These are phyloP conservation scores for Regulus satrapa DNA, from an alignment of 2,113 vertebrate genomes.

Conservation along the genomic window DNA sequence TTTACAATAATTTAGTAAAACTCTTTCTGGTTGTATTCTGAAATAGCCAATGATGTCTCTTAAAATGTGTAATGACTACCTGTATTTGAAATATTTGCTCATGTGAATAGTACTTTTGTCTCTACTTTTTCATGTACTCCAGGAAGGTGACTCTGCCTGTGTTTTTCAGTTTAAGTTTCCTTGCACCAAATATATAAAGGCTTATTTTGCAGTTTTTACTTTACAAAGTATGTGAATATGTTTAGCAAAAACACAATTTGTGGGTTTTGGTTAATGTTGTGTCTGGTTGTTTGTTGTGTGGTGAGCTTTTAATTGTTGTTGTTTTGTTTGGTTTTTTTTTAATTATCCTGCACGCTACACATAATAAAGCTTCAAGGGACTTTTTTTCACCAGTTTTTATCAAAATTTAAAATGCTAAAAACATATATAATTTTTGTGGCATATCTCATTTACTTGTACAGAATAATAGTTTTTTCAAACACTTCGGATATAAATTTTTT, in stretches of 20 bases:
- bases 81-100: not conserved
- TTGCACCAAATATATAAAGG: not conserved
- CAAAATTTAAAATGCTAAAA: not conserved
- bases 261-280: not conserved
- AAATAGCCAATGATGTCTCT: not conserved
- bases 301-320: not conserved
- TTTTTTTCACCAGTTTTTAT: not conserved
- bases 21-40: not conserved
- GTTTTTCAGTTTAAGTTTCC: not conserved
- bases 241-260: too few species aligned
- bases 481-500: not conserved
- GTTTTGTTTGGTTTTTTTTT: too few species aligned
- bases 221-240: accelerated
- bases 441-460: not conserved
- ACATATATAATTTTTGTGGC: not conserved
- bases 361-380: not conserved
- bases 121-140: not conserved
- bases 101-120: not conserved
- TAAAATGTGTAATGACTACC: not conserved
- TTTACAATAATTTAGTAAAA: not conserved
- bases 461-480: not conserved
- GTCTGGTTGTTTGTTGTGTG: accelerated
- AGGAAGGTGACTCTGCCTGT: not conserved
- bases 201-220: not conserved
- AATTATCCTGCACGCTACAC: not conserved